phyloP scores from a whole-genome alignment of 2,113 vertebrate species.

The Rhineura floridana region DNA sequence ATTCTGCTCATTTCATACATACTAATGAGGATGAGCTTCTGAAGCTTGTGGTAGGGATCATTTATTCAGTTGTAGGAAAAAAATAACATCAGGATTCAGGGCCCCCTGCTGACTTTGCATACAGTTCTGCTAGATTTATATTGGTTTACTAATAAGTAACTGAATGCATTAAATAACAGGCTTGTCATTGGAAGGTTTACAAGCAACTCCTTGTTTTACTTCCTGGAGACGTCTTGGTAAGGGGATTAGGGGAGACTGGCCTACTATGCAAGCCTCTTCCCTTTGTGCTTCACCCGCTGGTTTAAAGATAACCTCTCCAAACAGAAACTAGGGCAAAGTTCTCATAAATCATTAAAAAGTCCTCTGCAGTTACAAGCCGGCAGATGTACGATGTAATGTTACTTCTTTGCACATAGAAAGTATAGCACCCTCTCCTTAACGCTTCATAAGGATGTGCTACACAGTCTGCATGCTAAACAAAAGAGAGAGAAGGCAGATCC shows the following conservation, averaged over 20 bases:
- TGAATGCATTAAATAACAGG: constrained; percentile 69
- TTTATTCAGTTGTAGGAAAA: constrained; percentile 68
- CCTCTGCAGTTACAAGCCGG: constrained; percentile 53
- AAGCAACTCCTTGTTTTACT: constrained; percentile 64
- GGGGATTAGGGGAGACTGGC: constrained; percentile 53
- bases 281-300: constrained; percentile 46
- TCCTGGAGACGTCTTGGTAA: constrained; percentile 54
- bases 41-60: constrained; percentile 61
- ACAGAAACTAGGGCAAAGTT: constrained; percentile 62
- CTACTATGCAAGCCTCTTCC: constrained; percentile 49
- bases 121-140: constrained; percentile 76
- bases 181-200: constrained; percentile 61
- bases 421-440: constrained; percentile 45
- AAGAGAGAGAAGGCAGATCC: constrained; percentile 37
- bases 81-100: constrained; percentile 64
- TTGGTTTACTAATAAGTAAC: constrained; percentile 74
- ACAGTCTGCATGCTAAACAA: constrained; percentile 52
- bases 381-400: constrained; percentile 49
- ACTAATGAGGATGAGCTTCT: constrained; percentile 69
- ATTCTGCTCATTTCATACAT: constrained; percentile 70
- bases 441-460: constrained; percentile 41
- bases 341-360: constrained; percentile 70
- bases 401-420: constrained; percentile 45
- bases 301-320: constrained; percentile 67
- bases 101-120: constrained; percentile 70